A percentile compares a stretch with the other conserved stretches of the same genome.
phyloP scores from a whole-genome alignment of 2,113 vertebrate species.

The Marmota monax region DNA sequence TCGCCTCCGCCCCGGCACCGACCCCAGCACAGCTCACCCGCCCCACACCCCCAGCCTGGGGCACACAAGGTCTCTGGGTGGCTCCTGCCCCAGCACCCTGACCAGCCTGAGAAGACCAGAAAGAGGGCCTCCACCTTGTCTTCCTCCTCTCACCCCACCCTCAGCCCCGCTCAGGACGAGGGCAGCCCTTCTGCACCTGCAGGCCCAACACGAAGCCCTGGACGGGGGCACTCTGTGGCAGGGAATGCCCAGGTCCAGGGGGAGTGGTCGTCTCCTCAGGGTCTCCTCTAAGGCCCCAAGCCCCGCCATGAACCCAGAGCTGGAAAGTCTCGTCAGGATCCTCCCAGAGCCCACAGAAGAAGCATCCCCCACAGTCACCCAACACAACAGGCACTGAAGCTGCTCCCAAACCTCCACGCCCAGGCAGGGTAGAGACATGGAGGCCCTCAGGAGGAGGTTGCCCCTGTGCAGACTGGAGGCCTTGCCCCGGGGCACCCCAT shows the following conservation, averaged over 20 bases:
- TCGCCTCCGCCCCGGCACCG: background rate
- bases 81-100: background rate
- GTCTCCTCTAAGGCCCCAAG: background rate
- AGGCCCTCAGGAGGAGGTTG: fast-evolving
- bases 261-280: background rate
- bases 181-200: fast-evolving
- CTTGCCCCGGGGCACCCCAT: fast-evolving
- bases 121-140: too few relatives aligned
- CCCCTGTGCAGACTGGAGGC: fast-evolving
- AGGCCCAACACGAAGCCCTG: fast-evolving
- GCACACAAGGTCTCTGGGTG: fast-evolving
- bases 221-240: fast-evolving
- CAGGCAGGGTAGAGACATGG: background rate
- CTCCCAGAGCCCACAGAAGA: background rate
- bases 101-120: too few relatives aligned
- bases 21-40: too few relatives aligned
- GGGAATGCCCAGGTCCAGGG: background rate
- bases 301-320: background rate
- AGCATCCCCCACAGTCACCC: background rate
- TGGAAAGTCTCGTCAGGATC: background rate
- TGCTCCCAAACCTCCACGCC: background rate
- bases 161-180: background rate
- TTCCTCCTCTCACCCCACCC: background rate
- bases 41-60: background rate
- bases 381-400: too few relatives aligned